Conservation (phyloP, 2,113 vertebrate species). For the Tympanuchus pallidicinctus region DNA sequence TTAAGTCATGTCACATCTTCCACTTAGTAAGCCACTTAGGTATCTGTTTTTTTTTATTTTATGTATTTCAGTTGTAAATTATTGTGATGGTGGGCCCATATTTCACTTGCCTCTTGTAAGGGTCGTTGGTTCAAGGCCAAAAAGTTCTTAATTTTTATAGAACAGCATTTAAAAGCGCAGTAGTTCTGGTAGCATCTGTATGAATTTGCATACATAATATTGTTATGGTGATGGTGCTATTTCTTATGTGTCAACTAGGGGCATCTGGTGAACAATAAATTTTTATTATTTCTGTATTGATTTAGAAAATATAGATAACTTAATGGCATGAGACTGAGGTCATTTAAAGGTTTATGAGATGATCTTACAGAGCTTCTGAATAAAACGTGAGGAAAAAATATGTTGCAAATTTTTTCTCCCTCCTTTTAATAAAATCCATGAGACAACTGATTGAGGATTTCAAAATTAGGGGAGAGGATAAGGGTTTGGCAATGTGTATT, state of each 20-base stretch:
- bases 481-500: background rate
- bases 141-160: constrained; percentile 19
- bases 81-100: background rate
- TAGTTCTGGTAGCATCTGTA: background rate
- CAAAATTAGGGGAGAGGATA: background rate
- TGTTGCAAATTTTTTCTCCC: background rate
- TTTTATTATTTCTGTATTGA: constrained; percentile 40
- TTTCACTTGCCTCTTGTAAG: background rate
- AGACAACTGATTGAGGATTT: background rate
- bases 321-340: constrained; percentile 6
- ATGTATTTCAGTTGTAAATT: background rate
- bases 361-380: background rate
- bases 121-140: background rate
- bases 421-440: background rate
- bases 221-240: constrained; percentile 25
- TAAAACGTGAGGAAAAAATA: constrained; percentile 20
- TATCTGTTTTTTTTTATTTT: background rate
- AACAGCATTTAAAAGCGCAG: background rate
- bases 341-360: constrained; percentile 10
- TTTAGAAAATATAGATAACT: constrained; percentile 29
- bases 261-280: constrained; percentile 34
- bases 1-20: background rate
- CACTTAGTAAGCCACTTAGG: background rate
- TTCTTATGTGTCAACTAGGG: background rate
- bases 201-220: constrained; percentile 17